Percentiles rank a stretch among this genome's conserved stretches.
Conservation (phyloP, 2,113 vertebrate species). For the Egretta garzetta region DNA sequence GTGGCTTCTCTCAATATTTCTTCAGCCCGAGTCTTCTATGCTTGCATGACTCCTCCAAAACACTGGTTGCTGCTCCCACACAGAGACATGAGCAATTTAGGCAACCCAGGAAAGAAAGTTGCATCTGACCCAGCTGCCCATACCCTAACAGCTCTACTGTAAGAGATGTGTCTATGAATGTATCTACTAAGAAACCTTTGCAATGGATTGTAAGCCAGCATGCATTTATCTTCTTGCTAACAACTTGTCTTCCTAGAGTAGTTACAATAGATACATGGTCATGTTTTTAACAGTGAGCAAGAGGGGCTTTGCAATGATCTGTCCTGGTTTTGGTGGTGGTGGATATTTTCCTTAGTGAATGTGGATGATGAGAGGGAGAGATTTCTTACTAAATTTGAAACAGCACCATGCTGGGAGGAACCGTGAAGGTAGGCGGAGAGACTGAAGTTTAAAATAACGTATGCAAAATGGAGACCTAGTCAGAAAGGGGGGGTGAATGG, state of each 20-base stretch:
- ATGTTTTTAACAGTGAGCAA: not conserved
- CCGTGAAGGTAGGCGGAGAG: not conserved
- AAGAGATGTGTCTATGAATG: not conserved
- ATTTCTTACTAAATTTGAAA: not conserved
- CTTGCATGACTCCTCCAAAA: not conserved
- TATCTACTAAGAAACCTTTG: not conserved
- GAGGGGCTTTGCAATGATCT: not conserved
- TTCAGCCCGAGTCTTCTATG: not conserved
- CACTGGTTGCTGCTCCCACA: not conserved
- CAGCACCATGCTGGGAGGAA: not conserved
- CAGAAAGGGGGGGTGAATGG: not conserved
- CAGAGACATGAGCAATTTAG: not conserved
- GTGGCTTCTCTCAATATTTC: not conserved
- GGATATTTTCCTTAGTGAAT: not conserved
- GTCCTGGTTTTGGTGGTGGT: not conserved
- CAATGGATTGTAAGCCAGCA: not conserved
- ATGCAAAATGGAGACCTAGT: not conserved
- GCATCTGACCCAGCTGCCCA: not conserved
- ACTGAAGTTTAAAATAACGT: not conserved
- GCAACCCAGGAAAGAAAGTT: not conserved
- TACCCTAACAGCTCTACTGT: not conserved
- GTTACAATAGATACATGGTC: not conserved
- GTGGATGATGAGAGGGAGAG: not conserved
- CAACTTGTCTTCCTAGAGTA: not conserved
- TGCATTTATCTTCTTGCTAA: not conserved